Evolutionary conservation across 1,140 invertebrate genomes (phyloP).

Genomic region (Sinonovacula constricta): DNA sequence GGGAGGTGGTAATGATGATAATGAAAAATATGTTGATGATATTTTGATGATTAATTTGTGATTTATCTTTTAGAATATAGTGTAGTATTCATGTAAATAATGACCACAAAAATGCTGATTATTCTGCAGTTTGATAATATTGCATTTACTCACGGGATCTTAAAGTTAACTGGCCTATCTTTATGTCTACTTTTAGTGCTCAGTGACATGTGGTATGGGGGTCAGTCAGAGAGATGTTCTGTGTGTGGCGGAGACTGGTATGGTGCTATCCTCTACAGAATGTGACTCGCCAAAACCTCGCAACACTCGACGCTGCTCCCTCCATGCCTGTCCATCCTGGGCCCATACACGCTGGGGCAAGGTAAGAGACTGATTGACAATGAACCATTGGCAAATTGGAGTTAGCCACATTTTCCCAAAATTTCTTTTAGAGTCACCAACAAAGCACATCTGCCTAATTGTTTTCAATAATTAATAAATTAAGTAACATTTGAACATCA

Average conservation of each 20-base stretch:
- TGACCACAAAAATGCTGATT: background rate
- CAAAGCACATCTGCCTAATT: too few species aligned
- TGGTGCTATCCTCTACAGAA: constrained; percentile 29
- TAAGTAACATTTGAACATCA: too few species aligned
- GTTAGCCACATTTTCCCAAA: too few species aligned
- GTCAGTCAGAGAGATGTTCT: constrained; percentile 41
- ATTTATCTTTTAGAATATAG: background rate
- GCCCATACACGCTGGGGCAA: constrained; percentile 44
- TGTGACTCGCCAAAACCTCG: constrained; percentile 34
- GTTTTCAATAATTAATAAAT: too few species aligned
- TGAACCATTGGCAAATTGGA: too few species aligned
- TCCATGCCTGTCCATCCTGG: constrained; percentile 42
- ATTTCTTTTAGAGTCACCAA: too few species aligned
- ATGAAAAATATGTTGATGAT: background rate
- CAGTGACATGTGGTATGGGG: constrained; percentile 44
- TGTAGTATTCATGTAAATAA: background rate
- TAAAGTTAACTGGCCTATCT: background rate
- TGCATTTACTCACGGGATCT: background rate
- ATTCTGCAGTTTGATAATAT: background rate
- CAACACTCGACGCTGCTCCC: constrained; percentile 37
- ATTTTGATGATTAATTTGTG: background rate
- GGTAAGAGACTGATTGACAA: constrained; percentile 7
- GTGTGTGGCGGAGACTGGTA: constrained; percentile 38
- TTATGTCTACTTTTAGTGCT: constrained; percentile 46
- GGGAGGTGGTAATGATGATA: background rate